phyloP scores from a whole-genome alignment of 2,888 invertebrate genomes.

The Eilema sororculum region DNA sequence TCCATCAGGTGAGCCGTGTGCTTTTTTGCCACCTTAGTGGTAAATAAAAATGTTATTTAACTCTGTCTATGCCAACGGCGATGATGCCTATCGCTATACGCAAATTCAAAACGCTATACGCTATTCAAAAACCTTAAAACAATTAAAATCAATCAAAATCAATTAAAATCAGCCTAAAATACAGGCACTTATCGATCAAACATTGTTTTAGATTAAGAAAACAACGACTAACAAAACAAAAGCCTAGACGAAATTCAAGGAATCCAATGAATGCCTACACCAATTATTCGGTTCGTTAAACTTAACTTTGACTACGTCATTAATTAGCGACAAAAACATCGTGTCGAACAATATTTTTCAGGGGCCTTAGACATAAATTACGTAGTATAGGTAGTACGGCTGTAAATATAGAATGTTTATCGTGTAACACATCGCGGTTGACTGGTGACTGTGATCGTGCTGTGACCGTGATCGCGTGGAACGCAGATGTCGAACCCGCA shows the following conservation, averaged over 20 bases:
- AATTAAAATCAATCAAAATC: background rate
- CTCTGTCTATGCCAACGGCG: no score
- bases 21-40: no score
- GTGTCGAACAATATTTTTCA: constrained; percentile 31
- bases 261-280: constrained; percentile 29
- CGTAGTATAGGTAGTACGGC: constrained; percentile 11
- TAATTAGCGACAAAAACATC: constrained; percentile 42
- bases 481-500: constrained; percentile 76
- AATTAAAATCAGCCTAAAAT: background rate
- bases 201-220: background rate
- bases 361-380: constrained; percentile 27
- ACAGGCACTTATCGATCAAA: background rate
- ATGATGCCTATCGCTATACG: no score
- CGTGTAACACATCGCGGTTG: constrained; percentile 21
- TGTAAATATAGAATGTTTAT: constrained; percentile 42
- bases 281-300: constrained; percentile 33
- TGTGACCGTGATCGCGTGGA: constrained; percentile 8
- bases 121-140: background rate
- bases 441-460: constrained; percentile 6
- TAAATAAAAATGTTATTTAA: no score
- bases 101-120: no score
- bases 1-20: no score
- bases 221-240: constrained; percentile 22
- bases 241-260: constrained; percentile 28
- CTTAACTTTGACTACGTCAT: constrained; percentile 41